A percentile compares a stretch with the other conserved stretches of the same genome.
Conservation (phyloP, 2,797 vertebrate species). For the Pelodytes ibericus region DNA sequence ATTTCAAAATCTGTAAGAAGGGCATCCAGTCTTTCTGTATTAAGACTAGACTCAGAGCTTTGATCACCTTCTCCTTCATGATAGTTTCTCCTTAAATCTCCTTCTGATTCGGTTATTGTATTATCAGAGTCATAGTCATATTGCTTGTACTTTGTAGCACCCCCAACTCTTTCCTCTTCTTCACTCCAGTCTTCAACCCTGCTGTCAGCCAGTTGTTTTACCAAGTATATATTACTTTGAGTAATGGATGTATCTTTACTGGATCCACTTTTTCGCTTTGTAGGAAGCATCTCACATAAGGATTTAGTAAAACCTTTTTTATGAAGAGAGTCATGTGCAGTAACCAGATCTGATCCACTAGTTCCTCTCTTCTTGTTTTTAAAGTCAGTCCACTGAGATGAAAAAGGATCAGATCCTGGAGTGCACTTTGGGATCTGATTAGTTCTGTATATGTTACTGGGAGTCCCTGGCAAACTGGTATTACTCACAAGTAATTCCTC, state of each 20-base stretch:
- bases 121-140: conserved; percentile 6
- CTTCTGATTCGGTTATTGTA: neutral
- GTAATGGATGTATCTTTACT: neutral
- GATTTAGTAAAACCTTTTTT: neutral
- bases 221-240: neutral
- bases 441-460: neutral
- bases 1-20: conserved; percentile 20
- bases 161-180: neutral
- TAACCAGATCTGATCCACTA: neutral
- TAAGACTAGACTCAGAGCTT: neutral
- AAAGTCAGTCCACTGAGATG: neutral
- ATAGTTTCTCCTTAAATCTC: neutral
- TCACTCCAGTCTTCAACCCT: neutral
- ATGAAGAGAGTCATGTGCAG: neutral
- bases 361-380: neutral
- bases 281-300: neutral
- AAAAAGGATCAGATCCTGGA: neutral
- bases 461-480: neutral
- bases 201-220: neutral
- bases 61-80: neutral
- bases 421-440: neutral
- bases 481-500: neutral
- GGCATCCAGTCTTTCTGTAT: conserved; percentile 32
- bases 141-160: neutral
- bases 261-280: neutral